These are phyloP conservation scores for Pyrocephalus nanus DNA, from an alignment of 2,797 vertebrate species.

Conservation along the genomic window DNA sequence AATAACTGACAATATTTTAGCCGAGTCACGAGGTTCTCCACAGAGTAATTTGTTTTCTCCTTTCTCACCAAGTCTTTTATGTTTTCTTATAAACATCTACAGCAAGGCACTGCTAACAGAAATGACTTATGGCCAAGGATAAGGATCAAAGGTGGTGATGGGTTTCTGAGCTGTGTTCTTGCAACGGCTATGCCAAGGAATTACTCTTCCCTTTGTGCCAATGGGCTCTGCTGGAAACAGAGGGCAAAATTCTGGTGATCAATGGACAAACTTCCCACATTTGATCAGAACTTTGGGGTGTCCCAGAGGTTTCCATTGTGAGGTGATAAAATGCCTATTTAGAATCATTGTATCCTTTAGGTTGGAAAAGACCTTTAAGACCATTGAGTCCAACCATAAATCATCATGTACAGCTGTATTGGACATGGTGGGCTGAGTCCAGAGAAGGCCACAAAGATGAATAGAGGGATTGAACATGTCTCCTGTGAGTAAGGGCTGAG, in stretches of 20 bases:
- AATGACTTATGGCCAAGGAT: slow-evolving; percentile 57
- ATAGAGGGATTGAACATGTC: background rate
- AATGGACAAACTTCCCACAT: background rate
- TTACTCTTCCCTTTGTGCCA: background rate
- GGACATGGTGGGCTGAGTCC: background rate
- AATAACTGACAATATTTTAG: slow-evolving; percentile 70
- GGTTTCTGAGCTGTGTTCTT: slow-evolving; percentile 24
- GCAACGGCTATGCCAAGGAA: background rate
- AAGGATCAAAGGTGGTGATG: background rate
- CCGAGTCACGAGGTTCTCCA: slow-evolving; percentile 62
- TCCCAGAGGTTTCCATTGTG: background rate
- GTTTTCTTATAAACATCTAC: slow-evolving; percentile 67
- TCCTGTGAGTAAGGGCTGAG: background rate
- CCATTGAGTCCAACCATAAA: background rate
- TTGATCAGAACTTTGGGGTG: background rate
- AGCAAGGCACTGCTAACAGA: slow-evolving; percentile 59
- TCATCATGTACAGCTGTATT: background rate
- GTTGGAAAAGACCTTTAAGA: background rate
- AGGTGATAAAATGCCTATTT: background rate
- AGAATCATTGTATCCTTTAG: background rate
- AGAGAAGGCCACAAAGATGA: background rate
- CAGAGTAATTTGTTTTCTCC: slow-evolving; percentile 72
- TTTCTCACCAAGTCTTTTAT: slow-evolving; percentile 64
- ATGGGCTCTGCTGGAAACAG: background rate
- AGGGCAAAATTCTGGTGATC: background rate